phyloP scores from a whole-genome alignment of 1,140 invertebrate species.

The Paracyclopina nana region DNA sequence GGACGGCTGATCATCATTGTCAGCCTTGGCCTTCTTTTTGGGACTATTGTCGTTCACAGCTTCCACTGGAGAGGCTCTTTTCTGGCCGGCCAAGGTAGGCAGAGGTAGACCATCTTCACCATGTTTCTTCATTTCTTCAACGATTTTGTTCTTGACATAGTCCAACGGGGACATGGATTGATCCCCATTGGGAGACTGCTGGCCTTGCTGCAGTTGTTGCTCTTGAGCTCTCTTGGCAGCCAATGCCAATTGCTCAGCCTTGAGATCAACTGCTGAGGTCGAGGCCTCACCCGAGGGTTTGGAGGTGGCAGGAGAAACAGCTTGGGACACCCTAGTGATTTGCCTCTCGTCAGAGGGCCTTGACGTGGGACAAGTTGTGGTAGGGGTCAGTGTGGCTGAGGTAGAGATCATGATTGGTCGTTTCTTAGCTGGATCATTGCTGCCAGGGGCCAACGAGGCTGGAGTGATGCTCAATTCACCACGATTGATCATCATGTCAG shows the following conservation, averaged over 20 bases:
- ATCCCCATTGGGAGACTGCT: not conserved
- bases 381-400: not conserved
- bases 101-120: not conserved
- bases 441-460: not conserved
- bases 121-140: slow-evolving; percentile 16
- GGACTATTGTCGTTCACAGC: not conserved
- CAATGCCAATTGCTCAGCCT: no score
- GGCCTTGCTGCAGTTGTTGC: not conserved
- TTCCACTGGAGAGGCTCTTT: not conserved
- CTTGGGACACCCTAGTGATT: slow-evolving; percentile 12
- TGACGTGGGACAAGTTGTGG: not conserved
- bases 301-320: not conserved
- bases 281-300: not conserved
- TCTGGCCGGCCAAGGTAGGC: not conserved
- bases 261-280: no score
- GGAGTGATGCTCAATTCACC: not conserved
- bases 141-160: slow-evolving; percentile 17
- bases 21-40: no score
- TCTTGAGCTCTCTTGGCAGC: no score
- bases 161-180: not conserved
- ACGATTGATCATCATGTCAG: no score
- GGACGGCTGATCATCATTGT: not conserved
- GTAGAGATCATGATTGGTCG: not conserved
- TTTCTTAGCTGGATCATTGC: not conserved
- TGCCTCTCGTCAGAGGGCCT: slow-evolving; percentile 4